These are phyloP conservation scores for Cryptophagus acutangulus DNA, from an alignment of 2,888 invertebrate species.

Conservation along the genomic window DNA sequence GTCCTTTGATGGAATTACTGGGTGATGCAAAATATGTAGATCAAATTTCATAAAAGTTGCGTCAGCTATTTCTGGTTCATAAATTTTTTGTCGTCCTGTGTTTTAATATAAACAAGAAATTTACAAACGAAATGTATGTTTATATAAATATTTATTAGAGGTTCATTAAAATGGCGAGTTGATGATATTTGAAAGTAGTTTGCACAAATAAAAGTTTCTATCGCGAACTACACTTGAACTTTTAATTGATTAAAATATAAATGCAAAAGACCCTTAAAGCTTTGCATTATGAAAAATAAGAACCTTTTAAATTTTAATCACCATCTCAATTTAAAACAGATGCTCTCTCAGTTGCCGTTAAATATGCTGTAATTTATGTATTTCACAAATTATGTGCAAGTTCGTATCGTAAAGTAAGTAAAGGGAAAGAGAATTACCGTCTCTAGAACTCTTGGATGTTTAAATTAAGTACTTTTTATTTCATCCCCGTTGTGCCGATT, in stretches of 20 bases:
- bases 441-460: slow-evolving; percentile 10
- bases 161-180: too few relatives aligned
- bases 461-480: slow-evolving; percentile 19
- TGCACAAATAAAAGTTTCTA: too few relatives aligned
- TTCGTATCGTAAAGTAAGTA: slow-evolving; percentile 13
- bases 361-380: slow-evolving; percentile 30
- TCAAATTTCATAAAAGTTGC: too few relatives aligned
- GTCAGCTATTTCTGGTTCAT: too few relatives aligned
- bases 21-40: too few relatives aligned
- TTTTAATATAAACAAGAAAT: too few relatives aligned
- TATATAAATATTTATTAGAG: too few relatives aligned
- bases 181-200: too few relatives aligned
- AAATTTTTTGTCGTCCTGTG: too few relatives aligned
- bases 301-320: slow-evolving; percentile 31
- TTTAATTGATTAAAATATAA: slow-evolving; percentile 30
- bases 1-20: too few relatives aligned
- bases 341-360: slow-evolving; percentile 22
- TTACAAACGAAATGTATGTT: too few relatives aligned
- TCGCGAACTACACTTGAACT: slow-evolving; percentile 24
- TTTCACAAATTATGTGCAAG: slow-evolving; percentile 26
- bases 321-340: slow-evolving; percentile 31
- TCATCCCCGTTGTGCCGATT: slow-evolving; percentile 19
- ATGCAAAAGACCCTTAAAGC: slow-evolving; percentile 25
- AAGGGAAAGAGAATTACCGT: slow-evolving; percentile 15
- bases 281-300: slow-evolving; percentile 28